Conservation (phyloP, 2,888 invertebrate genomes). For the Cotesia congregata region DNA sequence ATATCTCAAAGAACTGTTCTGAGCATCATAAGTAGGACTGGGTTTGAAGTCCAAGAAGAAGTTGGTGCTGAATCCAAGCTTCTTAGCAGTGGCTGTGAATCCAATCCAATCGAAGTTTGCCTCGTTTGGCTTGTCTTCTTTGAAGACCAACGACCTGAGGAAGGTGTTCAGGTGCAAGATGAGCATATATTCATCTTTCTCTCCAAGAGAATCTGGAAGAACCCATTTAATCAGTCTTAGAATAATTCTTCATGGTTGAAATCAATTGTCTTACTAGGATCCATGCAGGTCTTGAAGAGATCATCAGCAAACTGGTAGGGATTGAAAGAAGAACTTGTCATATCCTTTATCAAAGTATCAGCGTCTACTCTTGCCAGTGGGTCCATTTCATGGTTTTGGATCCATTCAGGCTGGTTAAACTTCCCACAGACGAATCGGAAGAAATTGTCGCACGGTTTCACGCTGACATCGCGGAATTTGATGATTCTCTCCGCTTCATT, state of each 20-base stretch:
- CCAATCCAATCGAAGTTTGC: neutral
- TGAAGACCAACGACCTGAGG: neutral
- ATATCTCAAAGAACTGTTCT: neutral
- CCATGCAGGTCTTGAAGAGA: neutral
- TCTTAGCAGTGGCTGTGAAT: neutral
- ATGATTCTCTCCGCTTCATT: neutral
- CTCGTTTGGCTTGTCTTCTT: neutral
- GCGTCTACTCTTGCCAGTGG: neutral
- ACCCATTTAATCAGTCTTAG: neutral
- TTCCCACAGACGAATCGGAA: neutral
- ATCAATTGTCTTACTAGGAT: neutral
- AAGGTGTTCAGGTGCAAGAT: neutral
- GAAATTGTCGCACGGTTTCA: neutral
- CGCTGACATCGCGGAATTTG: neutral
- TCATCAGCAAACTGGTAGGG: neutral
- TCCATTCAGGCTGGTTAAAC: neutral
- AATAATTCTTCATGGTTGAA: neutral
- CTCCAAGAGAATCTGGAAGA: neutral
- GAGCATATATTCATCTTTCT: neutral
- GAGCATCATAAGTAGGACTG: neutral
- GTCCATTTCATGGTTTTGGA: neutral
- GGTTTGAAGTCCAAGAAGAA: neutral
- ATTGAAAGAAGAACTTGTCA: neutral
- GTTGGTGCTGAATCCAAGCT: neutral
- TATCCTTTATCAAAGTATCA: neutral